phyloP scores from a whole-genome alignment of 2,888 invertebrate species.

The Abrostola tripartita region DNA sequence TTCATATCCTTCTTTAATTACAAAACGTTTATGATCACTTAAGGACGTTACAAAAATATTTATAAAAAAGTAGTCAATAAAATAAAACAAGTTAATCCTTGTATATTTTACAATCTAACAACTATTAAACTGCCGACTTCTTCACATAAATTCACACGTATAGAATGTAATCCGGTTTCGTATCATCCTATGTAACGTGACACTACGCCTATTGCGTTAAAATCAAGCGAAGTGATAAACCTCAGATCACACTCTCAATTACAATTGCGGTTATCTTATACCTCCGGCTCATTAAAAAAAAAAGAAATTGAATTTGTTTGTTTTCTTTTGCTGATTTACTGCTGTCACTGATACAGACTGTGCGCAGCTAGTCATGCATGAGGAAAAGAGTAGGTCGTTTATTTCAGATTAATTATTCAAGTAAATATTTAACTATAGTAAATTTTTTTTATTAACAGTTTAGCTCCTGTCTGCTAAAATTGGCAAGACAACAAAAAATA shows the following conservation, averaged over 20 bases:
- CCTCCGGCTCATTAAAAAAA: conserved; percentile 16
- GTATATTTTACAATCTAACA: conserved; percentile 21
- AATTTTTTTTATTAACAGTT: too few relatives aligned
- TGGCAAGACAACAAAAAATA: too few relatives aligned
- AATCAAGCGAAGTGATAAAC: conserved; percentile 52
- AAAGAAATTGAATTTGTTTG: conserved; percentile 6
- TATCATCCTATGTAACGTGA: conserved; percentile 51
- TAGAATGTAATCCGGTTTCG: conserved; percentile 44
- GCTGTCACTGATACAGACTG: not conserved
- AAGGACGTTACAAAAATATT: conserved; percentile 21
- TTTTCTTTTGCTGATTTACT: not conserved
- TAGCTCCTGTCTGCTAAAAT: too few relatives aligned
- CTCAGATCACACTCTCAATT: conserved; percentile 56
- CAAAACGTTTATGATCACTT: conserved; percentile 24
- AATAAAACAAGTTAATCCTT: conserved; percentile 18
- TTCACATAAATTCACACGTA: conserved; percentile 40
- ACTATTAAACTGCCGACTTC: conserved; percentile 34
- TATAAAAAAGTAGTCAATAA: conserved; percentile 11
- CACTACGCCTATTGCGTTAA: conserved; percentile 42
- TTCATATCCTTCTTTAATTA: conserved; percentile 40
- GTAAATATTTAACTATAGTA: too few relatives aligned
- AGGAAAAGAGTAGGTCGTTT: too few relatives aligned
- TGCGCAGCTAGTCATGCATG: too few relatives aligned
- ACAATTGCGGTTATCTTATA: conserved; percentile 41
- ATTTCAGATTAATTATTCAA: too few relatives aligned